Percentiles rank a stretch among this genome's conserved stretches.
Conservation (phyloP, 2,113 vertebrate species). For the Sialia sialis region DNA sequence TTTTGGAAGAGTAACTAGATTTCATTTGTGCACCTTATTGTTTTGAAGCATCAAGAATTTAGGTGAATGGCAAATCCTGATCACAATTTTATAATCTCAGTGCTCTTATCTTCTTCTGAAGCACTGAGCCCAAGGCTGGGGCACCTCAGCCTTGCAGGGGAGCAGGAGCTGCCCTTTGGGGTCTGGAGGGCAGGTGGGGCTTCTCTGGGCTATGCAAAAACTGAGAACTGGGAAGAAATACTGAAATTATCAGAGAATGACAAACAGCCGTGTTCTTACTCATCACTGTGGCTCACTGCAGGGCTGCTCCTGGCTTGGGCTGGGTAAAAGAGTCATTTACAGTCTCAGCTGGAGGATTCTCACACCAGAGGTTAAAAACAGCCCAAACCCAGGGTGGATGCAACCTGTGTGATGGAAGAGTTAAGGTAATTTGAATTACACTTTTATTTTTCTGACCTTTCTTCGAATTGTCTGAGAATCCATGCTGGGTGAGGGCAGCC, state of each 20-base stretch:
- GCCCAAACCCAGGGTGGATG: neutral
- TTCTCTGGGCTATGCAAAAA: neutral
- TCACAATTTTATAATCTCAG: neutral
- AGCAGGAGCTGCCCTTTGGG: neutral
- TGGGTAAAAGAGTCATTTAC: accelerated
- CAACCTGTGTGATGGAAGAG: neutral
- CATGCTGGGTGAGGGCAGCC: neutral
- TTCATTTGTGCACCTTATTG: accelerated
- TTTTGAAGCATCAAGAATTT: neutral
- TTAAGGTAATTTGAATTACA: neutral
- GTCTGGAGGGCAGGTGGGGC: neutral
- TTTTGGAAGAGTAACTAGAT: neutral
- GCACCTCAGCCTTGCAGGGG: neutral
- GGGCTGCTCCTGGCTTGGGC: neutral
- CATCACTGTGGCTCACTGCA: accelerated
- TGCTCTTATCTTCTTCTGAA: neutral
- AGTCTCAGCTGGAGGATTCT: neutral
- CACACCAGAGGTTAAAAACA: neutral
- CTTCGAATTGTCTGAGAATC: neutral
- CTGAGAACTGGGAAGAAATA: neutral
- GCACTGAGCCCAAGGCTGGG: neutral
- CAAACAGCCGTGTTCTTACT: neutral
- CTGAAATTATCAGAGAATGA: neutral
- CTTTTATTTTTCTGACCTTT: neutral
- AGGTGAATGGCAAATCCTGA: neutral